Evolutionary conservation across 2,888 invertebrate genomes (phyloP).

Genomic region (Pseudococcus viburni): DNA sequence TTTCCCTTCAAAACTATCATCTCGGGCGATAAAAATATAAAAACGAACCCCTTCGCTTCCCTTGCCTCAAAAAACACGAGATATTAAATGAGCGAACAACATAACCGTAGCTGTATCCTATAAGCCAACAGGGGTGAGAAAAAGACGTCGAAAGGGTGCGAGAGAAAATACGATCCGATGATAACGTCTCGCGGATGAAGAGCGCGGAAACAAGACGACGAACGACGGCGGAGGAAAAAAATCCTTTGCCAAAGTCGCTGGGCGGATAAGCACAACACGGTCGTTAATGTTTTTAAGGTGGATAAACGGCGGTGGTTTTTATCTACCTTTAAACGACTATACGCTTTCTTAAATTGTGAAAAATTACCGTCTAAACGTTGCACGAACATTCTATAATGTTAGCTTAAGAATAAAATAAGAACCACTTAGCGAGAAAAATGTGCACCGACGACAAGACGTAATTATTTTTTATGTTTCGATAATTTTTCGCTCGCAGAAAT

Average conservation of each 20-base stretch:
- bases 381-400: slow-evolving; percentile 11
- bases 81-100: no score
- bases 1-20: no score
- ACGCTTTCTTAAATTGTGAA: slow-evolving; percentile 39
- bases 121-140: no score
- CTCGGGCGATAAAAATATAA: no score
- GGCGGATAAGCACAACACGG: slow-evolving; percentile 16
- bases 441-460: slow-evolving; percentile 9
- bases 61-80: no score
- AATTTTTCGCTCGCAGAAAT: slow-evolving; percentile 9
- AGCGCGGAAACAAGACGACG: neutral
- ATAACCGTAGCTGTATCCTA: no score
- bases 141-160: no score
- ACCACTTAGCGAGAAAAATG: slow-evolving; percentile 44
- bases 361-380: slow-evolving; percentile 31
- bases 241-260: neutral
- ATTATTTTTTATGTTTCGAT: slow-evolving; percentile 52
- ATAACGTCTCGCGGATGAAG: neutral
- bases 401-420: slow-evolving; percentile 27
- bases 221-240: neutral
- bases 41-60: no score
- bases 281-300: slow-evolving; percentile 32
- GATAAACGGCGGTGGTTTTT: slow-evolving; percentile 14
- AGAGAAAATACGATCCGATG: no score
- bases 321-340: slow-evolving; percentile 35